These are phyloP conservation scores for Coturnix japonica DNA, from an alignment of 2,113 vertebrate genomes.

Conservation along the genomic window DNA sequence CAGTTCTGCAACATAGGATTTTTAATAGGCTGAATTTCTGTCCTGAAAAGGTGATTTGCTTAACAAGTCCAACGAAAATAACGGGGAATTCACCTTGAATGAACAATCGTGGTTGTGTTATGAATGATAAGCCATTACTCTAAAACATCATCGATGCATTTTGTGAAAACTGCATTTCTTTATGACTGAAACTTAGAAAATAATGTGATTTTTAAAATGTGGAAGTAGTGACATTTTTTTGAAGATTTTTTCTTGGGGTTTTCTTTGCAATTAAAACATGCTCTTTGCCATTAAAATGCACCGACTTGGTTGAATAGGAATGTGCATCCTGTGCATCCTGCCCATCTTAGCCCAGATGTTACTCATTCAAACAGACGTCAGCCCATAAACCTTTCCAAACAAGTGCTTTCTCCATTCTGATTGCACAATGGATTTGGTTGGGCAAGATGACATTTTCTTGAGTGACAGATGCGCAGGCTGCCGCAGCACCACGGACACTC, in stretches of 20 bases:
- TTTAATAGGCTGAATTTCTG: background rate
- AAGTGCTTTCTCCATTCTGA: slow-evolving; percentile 53
- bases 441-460: slow-evolving; percentile 52
- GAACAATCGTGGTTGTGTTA: background rate
- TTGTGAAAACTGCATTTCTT: background rate
- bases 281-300: slow-evolving; percentile 6
- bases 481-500: background rate
- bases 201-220: background rate
- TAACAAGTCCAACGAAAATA: slow-evolving; percentile 18
- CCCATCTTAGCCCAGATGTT: slow-evolving; percentile 17
- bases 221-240: background rate
- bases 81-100: slow-evolving; percentile 1
- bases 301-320: background rate
- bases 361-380: background rate
- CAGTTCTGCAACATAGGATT: background rate
- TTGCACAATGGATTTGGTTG: slow-evolving; percentile 34
- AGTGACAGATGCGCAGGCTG: slow-evolving; percentile 50
- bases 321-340: background rate
- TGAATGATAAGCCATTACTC: background rate
- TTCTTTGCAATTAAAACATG: background rate
- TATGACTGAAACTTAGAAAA: background rate
- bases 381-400: slow-evolving; percentile 54
- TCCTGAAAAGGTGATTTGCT: slow-evolving; percentile 28
- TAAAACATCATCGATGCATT: background rate
- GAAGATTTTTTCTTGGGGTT: background rate